Evolutionary conservation across 2,888 invertebrate genomes (phyloP).

Genomic region (Hirtodrosophila confusa): DNA sequence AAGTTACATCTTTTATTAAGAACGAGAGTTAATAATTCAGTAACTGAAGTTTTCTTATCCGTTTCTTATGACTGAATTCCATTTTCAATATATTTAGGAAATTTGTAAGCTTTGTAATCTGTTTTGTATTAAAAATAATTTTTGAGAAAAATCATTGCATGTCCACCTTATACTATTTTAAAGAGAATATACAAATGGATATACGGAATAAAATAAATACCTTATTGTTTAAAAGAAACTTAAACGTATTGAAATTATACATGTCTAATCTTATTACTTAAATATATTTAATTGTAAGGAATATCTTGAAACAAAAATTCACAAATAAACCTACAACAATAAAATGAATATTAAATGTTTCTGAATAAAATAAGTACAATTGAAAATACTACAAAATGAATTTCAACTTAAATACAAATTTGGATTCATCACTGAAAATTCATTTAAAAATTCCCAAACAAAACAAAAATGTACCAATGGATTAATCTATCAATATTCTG

Average conservation of each 20-base stretch:
- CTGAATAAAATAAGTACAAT: neutral
- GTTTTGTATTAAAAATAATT: constrained; percentile 29
- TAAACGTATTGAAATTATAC: neutral
- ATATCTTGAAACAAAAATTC: constrained; percentile 8
- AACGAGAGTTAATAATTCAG: neutral
- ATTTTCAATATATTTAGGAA: constrained; percentile 34
- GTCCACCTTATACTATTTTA: neutral
- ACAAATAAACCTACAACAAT: constrained; percentile 3
- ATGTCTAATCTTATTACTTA: constrained; percentile 4
- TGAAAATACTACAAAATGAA: constrained; percentile 9
- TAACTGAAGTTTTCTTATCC: constrained; percentile 71
- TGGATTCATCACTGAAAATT: constrained; percentile 4
- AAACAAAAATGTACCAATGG: constrained; percentile 60
- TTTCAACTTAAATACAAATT: neutral
- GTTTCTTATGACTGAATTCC: constrained; percentile 72
- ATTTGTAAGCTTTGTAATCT: constrained; percentile 37
- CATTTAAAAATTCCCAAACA: constrained; percentile 12
- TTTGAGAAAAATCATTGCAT: constrained; percentile 8
- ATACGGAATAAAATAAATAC: constrained; percentile 4
- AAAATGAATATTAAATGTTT: neutral
- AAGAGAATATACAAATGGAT: neutral
- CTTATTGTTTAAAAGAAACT: neutral
- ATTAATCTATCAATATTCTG: constrained; percentile 66
- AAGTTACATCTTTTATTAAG: neutral
- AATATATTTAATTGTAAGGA: constrained; percentile 12